Evolutionary conservation across 2,113 vertebrate species (phyloP).

Genomic region (Lasiurus borealis): DNA sequence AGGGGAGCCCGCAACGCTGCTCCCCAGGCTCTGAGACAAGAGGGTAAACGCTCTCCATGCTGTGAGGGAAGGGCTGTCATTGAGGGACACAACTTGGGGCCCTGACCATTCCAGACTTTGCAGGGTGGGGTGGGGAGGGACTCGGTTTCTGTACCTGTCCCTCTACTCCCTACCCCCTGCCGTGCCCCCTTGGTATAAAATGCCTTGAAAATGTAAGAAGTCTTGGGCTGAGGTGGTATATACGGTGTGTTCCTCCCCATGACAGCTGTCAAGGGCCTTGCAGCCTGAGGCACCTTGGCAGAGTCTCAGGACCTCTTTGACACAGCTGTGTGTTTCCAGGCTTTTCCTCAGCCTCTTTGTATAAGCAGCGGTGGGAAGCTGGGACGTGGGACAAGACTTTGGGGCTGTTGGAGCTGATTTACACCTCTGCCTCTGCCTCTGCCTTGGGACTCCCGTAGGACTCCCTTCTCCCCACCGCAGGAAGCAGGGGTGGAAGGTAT

Average conservation of each 20-base stretch:
- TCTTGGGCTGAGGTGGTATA: background rate
- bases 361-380: background rate
- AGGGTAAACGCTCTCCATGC: fast-evolving
- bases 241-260: background rate
- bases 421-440: background rate
- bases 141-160: background rate
- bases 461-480: background rate
- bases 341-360: background rate
- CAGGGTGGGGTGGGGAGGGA: background rate
- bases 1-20: background rate
- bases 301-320: background rate
- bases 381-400: background rate
- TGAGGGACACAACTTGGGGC: background rate
- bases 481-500: background rate
- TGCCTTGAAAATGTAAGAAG: background rate
- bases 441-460: background rate
- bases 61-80: background rate
- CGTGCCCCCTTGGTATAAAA: background rate
- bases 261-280: background rate
- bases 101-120: background rate
- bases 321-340: background rate
- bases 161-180: background rate
- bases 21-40: background rate
- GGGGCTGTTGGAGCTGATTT: background rate
- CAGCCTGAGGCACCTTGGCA: background rate